Percentiles rank a stretch among this genome's conserved stretches.
phyloP scores from a whole-genome alignment of 2,888 invertebrate species.

The Rhingia rostrata region DNA sequence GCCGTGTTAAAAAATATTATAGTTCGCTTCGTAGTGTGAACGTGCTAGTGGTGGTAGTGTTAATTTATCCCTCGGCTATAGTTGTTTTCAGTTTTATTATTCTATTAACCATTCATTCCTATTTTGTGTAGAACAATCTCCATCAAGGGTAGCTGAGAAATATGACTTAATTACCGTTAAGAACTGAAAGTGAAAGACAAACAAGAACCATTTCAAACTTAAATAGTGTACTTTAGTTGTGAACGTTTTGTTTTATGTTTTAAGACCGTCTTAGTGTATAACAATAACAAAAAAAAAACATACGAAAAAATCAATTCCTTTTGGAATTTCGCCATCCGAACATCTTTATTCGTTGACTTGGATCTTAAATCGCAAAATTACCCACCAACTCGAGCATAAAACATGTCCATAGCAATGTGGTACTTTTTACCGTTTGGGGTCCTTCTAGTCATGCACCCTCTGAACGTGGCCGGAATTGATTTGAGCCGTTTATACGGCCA shows the following conservation, averaged over 20 bases:
- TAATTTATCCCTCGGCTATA: not conserved
- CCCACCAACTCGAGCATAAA: constrained; percentile 42
- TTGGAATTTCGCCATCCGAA: not conserved
- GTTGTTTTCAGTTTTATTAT: constrained; percentile 5
- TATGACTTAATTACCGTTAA: constrained; percentile 61
- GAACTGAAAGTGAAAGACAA: constrained; percentile 52
- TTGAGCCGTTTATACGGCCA: constrained; percentile 92
- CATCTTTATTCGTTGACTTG: constrained; percentile 29
- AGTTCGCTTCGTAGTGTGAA: constrained; percentile 10
- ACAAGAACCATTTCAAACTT: constrained; percentile 39
- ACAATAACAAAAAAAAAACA: constrained; percentile 27
- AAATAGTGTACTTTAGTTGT: constrained; percentile 28
- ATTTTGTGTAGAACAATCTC: constrained; percentile 39
- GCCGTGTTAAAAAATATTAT: constrained; percentile 36
- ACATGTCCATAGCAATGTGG: constrained; percentile 77
- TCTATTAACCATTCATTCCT: not conserved
- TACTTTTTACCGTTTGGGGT: constrained; percentile 85
- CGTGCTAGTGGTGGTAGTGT: constrained; percentile 21
- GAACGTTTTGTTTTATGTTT: constrained; percentile 26
- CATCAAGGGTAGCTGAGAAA: constrained; percentile 53
- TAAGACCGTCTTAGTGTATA: constrained; percentile 20
- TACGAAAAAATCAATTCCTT: not conserved
- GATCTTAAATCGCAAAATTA: constrained; percentile 34
- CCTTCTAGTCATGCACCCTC: constrained; percentile 87
- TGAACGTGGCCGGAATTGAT: constrained; percentile 89